Evolutionary conservation across 2,888 invertebrate species (phyloP).

Genomic region (Baccha elongata): DNA sequence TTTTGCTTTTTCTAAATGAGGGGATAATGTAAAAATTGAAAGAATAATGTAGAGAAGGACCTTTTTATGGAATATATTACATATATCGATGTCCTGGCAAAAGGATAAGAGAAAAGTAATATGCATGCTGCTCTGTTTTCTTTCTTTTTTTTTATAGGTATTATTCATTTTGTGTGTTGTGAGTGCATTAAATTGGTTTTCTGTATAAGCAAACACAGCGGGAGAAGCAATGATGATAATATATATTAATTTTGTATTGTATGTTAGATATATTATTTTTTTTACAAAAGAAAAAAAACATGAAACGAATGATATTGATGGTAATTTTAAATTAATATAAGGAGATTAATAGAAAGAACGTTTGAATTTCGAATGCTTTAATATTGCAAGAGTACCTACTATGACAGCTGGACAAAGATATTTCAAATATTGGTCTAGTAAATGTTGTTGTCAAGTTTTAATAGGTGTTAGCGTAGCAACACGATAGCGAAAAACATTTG

Average conservation of each 20-base stretch:
- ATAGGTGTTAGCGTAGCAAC: background rate
- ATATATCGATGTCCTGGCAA: constrained; percentile 44
- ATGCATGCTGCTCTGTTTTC: constrained; percentile 35
- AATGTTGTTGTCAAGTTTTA: background rate
- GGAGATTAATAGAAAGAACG: constrained; percentile 6
- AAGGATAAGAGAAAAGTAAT: constrained; percentile 46
- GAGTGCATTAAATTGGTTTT: constrained; percentile 55
- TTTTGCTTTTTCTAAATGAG: constrained; percentile 32
- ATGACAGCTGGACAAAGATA: constrained; percentile 7
- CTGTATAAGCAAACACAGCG: constrained; percentile 58
- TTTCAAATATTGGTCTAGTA: background rate
- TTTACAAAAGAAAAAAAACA: constrained; percentile 5
- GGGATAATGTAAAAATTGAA: constrained; percentile 48
- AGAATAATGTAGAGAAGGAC: constrained; percentile 28
- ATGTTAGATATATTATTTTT: background rate
- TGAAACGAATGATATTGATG: constrained; percentile 14
- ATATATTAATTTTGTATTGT: constrained; percentile 35
- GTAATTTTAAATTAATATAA: constrained; percentile 21
- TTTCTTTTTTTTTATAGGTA: background rate
- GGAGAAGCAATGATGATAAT: constrained; percentile 45
- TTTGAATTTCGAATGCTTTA: background rate
- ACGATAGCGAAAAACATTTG: background rate
- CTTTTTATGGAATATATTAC: constrained; percentile 38
- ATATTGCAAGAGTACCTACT: background rate
- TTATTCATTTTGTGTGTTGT: constrained; percentile 29